Evolutionary conservation across 2,797 vertebrate species (phyloP), one percentile per base, ranked within the genome.

Genomic region (Halcyon chelicuti): DNA sequence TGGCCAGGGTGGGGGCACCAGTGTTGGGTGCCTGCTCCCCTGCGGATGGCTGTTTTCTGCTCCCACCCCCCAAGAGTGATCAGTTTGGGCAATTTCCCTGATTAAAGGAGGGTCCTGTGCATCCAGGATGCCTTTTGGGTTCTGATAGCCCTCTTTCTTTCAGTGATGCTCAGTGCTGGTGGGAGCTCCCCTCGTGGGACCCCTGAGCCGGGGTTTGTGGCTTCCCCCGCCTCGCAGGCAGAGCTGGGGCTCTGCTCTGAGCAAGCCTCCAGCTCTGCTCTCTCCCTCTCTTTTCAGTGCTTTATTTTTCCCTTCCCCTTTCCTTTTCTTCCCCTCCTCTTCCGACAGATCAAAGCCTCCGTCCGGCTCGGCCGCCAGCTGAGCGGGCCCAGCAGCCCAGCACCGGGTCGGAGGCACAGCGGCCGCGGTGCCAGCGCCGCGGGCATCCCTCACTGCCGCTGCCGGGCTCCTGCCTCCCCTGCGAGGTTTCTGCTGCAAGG

Each of bases 341-440:
- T 97, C 95, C 83, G 90, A 87, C 28, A 95, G 95, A 97, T 97
- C 97, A 97, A 97, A 97, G 97, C 33, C 93, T 94, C 31, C 31
- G 67, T 97, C 95, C 93, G 57, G 83, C 93, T 81, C 51, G 61
- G 93, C 92, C 40, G 22, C 40, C 44, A 95, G 95, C 95, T 1
- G 83, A 93, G 93, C 62, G 49, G 87, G 91, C 86, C 37, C 74
- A 28, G 91, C 28, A 44, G 85, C 91, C 89, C 33, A 3, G 85
- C 83, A 5, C 84, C 49, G 5, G 77, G 75, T 86, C 10, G 26
- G 91, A 63, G 63, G 47, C 80, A 15, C 3, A 4, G 0, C 3
- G n/a, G 37, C 73, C 70, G 0, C 15, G 0, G 68, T 5, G 14
- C 35, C 68, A 14, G 74, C 20, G 9, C 40, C 14, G 2, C 14